Evolutionary conservation across 1,140 invertebrate genomes (phyloP).

Genomic region (Meloidogyne exigua): DNA sequence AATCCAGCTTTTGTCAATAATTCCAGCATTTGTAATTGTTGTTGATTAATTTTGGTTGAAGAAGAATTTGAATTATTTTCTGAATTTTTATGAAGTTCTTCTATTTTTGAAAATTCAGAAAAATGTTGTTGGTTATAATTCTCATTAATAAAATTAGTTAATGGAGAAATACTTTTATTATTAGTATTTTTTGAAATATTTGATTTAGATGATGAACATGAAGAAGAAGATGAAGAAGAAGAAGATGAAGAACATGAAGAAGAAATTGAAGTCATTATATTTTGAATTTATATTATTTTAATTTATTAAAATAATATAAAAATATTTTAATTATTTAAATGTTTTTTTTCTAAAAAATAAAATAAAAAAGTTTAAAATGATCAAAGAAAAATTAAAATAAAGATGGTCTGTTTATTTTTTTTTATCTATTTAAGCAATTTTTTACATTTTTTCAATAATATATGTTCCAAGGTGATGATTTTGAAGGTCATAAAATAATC

Average conservation of each 20-base stretch:
- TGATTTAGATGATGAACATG: neutral
- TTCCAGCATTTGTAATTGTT: neutral
- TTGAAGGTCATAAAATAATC: too few relatives aligned
- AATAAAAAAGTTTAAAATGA: too few relatives aligned
- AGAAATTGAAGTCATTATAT: neutral
- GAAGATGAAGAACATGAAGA: neutral
- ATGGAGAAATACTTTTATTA: neutral
- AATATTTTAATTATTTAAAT: neutral
- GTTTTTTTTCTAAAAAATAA: too few relatives aligned
- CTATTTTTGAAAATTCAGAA: constrained; percentile 1
- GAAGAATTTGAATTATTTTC: too few relatives aligned
- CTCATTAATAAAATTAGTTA: constrained; percentile 3
- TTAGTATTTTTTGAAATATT: neutral
- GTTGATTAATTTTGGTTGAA: neutral
- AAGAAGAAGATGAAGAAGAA: neutral
- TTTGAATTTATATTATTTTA: too few relatives aligned
- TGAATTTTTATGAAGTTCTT: neutral
- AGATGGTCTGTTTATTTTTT: too few relatives aligned
- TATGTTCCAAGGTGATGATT: neutral
- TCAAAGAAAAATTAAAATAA: too few relatives aligned
- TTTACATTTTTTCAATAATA: too few relatives aligned
- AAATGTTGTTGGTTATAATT: neutral
- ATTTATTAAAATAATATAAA: neutral
- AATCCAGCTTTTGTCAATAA: neutral
- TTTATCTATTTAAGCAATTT: too few relatives aligned